Conservation (phyloP, 2,888 invertebrate species). For the Scaptomyza reducta region DNA sequence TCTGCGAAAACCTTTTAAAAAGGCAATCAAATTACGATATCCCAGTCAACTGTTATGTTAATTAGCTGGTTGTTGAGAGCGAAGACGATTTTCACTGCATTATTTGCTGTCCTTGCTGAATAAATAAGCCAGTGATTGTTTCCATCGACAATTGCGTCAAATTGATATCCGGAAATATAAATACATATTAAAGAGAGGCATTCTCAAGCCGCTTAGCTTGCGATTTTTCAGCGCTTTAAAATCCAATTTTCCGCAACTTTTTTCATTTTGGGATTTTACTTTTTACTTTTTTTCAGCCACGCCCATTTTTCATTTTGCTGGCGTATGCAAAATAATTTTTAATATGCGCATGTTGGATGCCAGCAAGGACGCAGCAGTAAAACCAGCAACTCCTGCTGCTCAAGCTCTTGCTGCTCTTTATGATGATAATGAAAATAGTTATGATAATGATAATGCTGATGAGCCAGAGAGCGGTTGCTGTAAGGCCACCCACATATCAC, state of each 20-base stretch:
- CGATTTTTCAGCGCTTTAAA: constrained; percentile 39
- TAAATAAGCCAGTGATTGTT: constrained; percentile 45
- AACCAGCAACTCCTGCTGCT: constrained; percentile 12
- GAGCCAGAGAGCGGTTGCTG: constrained; percentile 38
- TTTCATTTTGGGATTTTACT: constrained; percentile 51
- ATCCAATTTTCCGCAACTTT: constrained; percentile 63
- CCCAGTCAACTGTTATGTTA: constrained; percentile 36
- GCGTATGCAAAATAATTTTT: constrained; percentile 69
- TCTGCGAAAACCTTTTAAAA: constrained; percentile 7
- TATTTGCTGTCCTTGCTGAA: constrained; percentile 27
- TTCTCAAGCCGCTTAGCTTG: neutral
- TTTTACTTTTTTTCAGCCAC: constrained; percentile 19
- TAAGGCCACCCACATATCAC: constrained; percentile 65
- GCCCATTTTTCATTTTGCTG: constrained; percentile 46
- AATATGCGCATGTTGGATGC: constrained; percentile 66
- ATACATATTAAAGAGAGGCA: constrained; percentile 36
- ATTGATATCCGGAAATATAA: constrained; percentile 35
- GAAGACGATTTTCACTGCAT: constrained; percentile 30
- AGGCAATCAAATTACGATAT: constrained; percentile 48
- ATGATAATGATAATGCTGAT: constrained; percentile 40
- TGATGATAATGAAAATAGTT: constrained; percentile 30
- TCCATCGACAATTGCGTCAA: constrained; percentile 28
- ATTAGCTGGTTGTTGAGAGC: constrained; percentile 28
- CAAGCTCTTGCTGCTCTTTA: constrained; percentile 2
- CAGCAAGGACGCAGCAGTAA: constrained; percentile 17